Conservation (phyloP, 2,113 vertebrate genomes). For the Syngnathus typhle region DNA sequence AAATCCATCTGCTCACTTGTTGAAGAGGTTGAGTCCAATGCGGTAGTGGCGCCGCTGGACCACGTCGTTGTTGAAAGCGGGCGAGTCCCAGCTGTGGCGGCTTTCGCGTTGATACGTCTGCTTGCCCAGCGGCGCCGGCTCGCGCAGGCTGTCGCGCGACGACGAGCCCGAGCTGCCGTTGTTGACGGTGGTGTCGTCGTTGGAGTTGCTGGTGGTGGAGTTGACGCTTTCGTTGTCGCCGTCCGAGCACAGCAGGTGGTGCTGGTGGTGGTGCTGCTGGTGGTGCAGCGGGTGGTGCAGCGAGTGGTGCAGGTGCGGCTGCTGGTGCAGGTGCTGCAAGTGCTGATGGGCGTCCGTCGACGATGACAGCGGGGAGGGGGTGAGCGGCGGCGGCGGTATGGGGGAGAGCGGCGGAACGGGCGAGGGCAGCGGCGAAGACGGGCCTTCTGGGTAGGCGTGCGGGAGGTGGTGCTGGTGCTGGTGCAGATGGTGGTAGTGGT, state of each 20-base stretch:
- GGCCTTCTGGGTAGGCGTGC: slow-evolving; percentile 66
- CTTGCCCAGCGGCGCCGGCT: slow-evolving; percentile 66
- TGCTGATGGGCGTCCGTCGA: slow-evolving; percentile 51
- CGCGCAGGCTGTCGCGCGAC: slow-evolving; percentile 82
- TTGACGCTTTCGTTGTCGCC: slow-evolving; percentile 88
- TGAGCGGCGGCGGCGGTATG: slow-evolving; percentile 67
- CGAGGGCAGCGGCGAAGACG: slow-evolving; percentile 57
- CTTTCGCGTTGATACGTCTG: slow-evolving; percentile 88
- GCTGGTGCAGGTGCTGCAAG: slow-evolving; percentile 49
- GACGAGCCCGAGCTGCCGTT: slow-evolving; percentile 92
- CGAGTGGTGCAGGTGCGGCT: slow-evolving; percentile 42
- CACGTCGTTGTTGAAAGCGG: slow-evolving; percentile 87
- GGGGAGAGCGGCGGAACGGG: slow-evolving; percentile 46
- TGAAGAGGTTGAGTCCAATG: slow-evolving; percentile 90
- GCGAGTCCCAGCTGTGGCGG: slow-evolving; percentile 86
- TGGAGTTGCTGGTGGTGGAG: slow-evolving; percentile 86
- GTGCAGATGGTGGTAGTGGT: slow-evolving; percentile 67
- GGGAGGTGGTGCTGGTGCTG: slow-evolving; percentile 70
- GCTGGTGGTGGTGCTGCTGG: slow-evolving; percentile 56
- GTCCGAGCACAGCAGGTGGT: slow-evolving; percentile 74
- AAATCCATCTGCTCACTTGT: slow-evolving; percentile 70
- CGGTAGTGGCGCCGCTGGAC: slow-evolving; percentile 85
- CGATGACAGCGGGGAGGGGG: slow-evolving; percentile 67
- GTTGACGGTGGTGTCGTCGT: slow-evolving; percentile 80
- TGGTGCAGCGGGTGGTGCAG: slow-evolving; percentile 39